Base-by-base conservation (phyloP, 2,797 vertebrate species). In the Hoplostethus mediterraneus region DNA sequence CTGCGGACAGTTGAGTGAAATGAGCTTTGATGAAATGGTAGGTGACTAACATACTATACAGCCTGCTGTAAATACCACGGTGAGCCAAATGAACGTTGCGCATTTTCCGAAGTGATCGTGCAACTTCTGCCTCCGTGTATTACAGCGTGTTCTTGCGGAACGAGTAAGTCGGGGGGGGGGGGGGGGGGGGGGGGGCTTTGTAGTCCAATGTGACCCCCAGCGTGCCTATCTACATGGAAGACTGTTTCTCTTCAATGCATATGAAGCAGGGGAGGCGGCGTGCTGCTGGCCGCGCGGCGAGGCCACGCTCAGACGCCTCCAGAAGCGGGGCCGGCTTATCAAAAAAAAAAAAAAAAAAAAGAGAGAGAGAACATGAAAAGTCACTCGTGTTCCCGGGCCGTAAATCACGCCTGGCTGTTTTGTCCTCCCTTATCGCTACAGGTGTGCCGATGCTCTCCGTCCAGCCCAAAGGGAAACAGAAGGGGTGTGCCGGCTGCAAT, bases 371-470 rank as follows among this genome's bases (percentile, higher is more conserved):
- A 92, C 90, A 93, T 88, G 90, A 93, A 93, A 94, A 94, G 93
- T 92, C 93, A 91, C 89, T 87, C 71, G 80, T 93, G 87, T 91
- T 91, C 89, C 84, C 66, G 73, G 89, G 89, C 93, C 90, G 90
- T 95, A 93, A 93, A 93, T 93, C 92, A 93, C 89, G 64, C 85
- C 72, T 87, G 83, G 92, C 81, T 90, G 84, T 90, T 92, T 92
- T 93, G 92, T 92, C 87, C 80, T n/a, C 86, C 92, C 92, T 91
- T 85, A 93, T 90, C 87, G 81, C 0, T 94, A 92, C 94, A 99
- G 98, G 97, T 98, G 98, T 99, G 97, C 98, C 99, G 96, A 99
- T 99, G 98, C 98, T 99, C 96, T 99, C 97, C 95, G 98, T 99
- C 95, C 98, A 99, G 97, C 97, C 98, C 91, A 93, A 94, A 94